These are phyloP conservation scores for Lepetodrilus schrolli DNA, from an alignment of 2,888 invertebrate species.

Conservation along the genomic window DNA sequence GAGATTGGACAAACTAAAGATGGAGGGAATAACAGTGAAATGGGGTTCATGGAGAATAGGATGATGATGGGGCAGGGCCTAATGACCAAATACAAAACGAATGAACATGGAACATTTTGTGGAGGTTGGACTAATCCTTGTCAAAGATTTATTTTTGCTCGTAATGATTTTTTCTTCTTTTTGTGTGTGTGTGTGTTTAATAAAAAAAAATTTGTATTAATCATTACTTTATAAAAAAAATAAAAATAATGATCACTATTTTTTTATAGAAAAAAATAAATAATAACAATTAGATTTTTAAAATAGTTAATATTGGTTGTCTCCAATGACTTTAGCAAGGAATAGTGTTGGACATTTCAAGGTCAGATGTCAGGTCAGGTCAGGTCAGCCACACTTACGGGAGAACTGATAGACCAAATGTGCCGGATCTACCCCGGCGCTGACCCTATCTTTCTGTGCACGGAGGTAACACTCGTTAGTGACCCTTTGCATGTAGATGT, in stretches of 20 bases:
- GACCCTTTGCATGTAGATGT: constrained; percentile 68
- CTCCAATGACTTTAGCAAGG: background rate
- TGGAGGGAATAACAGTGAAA: too few relatives aligned
- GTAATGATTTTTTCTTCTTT: too few relatives aligned
- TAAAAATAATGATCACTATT: too few relatives aligned
- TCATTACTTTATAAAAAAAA: too few relatives aligned
- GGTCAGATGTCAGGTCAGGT: background rate
- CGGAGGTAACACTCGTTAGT: constrained; percentile 66
- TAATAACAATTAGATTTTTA: background rate
- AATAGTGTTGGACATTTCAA: background rate
- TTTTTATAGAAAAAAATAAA: background rate
- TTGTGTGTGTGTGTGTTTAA: too few relatives aligned
- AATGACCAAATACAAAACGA: constrained; percentile 16
- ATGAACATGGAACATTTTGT: constrained; percentile 16
- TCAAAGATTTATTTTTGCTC: too few relatives aligned
- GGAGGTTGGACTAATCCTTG: too few relatives aligned
- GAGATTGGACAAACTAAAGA: background rate
- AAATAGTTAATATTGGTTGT: background rate
- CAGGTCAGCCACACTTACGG: constrained; percentile 66
- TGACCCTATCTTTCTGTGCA: constrained; percentile 61
- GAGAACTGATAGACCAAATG: constrained; percentile 71
- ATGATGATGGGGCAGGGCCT: too few relatives aligned
- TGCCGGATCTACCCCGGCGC: constrained; percentile 56
- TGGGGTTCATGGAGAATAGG: too few relatives aligned
- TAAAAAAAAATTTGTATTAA: too few relatives aligned